Evolutionary conservation across 2,888 invertebrate genomes (phyloP), one percentile per base, ranked within the genome.

Genomic region (Hypselothyrea guttata): DNA sequence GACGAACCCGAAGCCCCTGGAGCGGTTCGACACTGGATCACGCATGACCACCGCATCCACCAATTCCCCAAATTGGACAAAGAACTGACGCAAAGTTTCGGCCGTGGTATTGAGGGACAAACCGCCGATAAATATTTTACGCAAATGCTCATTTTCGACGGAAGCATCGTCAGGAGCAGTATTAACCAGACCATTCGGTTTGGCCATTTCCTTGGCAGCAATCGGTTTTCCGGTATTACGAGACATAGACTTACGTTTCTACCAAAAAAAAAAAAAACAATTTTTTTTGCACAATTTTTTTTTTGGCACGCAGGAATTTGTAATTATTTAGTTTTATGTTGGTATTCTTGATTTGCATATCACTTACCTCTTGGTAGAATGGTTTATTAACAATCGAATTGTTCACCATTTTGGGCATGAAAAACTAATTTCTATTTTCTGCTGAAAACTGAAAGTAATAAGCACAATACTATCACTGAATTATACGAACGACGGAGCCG

Each of bases 101-200:
- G 83, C 82, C 1, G 76, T 86, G 9, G 88, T 88, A 49, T 77
- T 73, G 8, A 85, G 73, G 4, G 89, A 84, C 3, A 89, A 53
- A 0, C 88, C 88, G 4, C 89, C 88, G 42, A 89, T 77, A 41
- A 89, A 89, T 49, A 89, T 84, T 75, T 88, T 88, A 11, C 87
- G 77, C 55, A 89, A 82, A 59, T 88, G 88, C 40, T 89, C 89
- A 15, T 35, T 49, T 5, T 27, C 59, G 1, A 59, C 63, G 0
- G 12, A 9, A 8, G n/a, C 40, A 37, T 7, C 31, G 4, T 7
- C 18, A 9, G 40, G 11, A 15, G 37, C 9, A 8, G 5, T 13
- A 8, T 7, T 28, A 28, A 8, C 8, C 1, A 9, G 8, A 3
- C 8, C 28, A 18, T 5, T 38, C n/a, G 18, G n/a, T 16, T 2